These are phyloP conservation scores for Axinella damicornis DNA, from an alignment of 37 sponge, comb jelly and placozoan genomes.

Conservation along the genomic window DNA sequence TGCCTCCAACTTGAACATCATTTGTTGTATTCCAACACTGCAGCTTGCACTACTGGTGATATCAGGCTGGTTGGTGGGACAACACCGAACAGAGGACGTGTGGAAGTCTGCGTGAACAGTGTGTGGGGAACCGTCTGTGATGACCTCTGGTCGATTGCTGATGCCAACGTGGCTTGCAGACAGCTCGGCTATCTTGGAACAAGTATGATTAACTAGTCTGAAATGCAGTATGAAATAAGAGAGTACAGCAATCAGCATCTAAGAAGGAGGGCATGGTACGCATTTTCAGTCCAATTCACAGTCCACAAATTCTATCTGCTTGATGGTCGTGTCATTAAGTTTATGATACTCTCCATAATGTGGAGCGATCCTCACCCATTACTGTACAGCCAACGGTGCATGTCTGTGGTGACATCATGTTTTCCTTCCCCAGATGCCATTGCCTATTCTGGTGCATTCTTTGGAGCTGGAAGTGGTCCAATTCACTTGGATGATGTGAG, in stretches of 20 bases:
- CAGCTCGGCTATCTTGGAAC: conserved; percentile 9
- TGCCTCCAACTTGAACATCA: neutral
- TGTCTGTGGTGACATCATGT: too few species aligned
- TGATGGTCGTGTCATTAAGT: too few species aligned
- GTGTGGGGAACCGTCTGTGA: conserved; percentile 28
- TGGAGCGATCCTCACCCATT: too few species aligned
- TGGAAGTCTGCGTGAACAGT: conserved; percentile 3
- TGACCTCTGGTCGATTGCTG: conserved; percentile 7
- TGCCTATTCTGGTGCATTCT: conserved; percentile 1
- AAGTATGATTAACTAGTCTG: too few species aligned
- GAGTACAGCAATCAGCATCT: too few species aligned
- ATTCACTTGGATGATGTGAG: conserved; percentile 3
- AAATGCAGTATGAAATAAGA: too few species aligned
- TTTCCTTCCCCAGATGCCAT: neutral
- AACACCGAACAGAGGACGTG: conserved; percentile 7
- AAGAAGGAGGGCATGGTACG: too few species aligned
- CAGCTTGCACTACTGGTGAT: conserved; percentile 11
- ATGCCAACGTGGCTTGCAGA: conserved; percentile 18
- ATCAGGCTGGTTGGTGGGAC: conserved; percentile 23
- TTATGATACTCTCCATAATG: too few species aligned
- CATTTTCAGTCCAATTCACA: too few species aligned
- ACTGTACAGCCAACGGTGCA: too few species aligned
- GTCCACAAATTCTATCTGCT: too few species aligned
- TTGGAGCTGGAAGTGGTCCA: conserved; percentile 5
- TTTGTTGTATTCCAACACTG: neutral